phyloP scores from a whole-genome alignment of 2,888 invertebrate genomes.

The Meiosimyza decipiens region DNA sequence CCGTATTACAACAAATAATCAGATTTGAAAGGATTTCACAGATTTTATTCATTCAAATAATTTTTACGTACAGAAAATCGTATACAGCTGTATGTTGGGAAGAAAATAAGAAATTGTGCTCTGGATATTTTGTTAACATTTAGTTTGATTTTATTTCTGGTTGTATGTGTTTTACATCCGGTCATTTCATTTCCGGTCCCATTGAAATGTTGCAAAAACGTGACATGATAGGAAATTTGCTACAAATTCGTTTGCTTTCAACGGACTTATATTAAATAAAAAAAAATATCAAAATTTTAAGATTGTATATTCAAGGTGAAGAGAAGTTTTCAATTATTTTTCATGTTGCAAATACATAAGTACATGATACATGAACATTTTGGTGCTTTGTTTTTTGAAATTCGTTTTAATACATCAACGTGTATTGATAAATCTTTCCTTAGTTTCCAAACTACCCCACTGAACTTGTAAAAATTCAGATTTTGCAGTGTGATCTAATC shows the following conservation, averaged over 20 bases:
- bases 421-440: too few relatives aligned
- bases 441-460: too few relatives aligned
- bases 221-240: not conserved
- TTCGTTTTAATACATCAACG: too few relatives aligned
- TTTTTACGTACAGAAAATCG: conserved; percentile 18
- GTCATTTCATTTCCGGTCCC: conserved; percentile 40
- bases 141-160: conserved; percentile 3
- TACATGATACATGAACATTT: conserved; percentile 5
- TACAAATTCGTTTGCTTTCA: too few relatives aligned
- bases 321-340: not conserved
- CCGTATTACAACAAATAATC: too few relatives aligned
- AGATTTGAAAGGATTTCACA: not conserved
- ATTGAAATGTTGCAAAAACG: conserved; percentile 25
- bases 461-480: too few relatives aligned
- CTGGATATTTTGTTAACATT: not conserved
- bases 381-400: too few relatives aligned
- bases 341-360: conserved; percentile 15
- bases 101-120: conserved; percentile 4
- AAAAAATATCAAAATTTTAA: too few relatives aligned
- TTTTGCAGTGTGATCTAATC: too few relatives aligned
- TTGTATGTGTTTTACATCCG: conserved; percentile 38
- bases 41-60: conserved; percentile 25
- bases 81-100: not conserved
- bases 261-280: too few relatives aligned
- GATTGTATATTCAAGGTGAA: too few relatives aligned